Base-by-base conservation (phyloP, 2,797 vertebrate species). In the Labeo calbasu region DNA sequence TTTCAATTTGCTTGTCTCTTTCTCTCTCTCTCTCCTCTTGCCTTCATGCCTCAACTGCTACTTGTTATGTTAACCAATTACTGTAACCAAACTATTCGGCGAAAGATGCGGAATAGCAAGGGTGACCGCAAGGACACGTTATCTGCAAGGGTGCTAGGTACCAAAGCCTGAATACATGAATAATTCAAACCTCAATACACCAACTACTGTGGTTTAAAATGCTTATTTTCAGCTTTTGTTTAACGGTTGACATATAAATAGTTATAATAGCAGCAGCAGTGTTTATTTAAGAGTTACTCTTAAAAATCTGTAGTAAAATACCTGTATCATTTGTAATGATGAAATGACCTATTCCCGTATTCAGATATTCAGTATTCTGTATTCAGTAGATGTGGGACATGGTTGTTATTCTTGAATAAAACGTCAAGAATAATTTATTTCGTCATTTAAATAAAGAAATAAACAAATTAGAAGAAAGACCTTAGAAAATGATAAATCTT, bases 51-150 rank as follows among this genome's bases (percentile, higher is more conserved):
- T 28, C 43, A 23, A 77, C 66, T 81, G 59, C 76, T 23, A 53
- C 57, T 63, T 25, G 50, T 46, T 55, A 23, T 73, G 53, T 82
- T 84, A 65, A 73, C 82, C 79, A 82, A 86, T 83, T 82, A 85
- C 70, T 28, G 65, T 46, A 19, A 40, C 43, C 78, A 71, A 84
- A 63, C 25, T n/a, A 82, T 82, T 69, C 15, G 5, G 21, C 0
- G 17, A 76, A 81, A 72, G 78, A 87, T 43, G 25, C 25, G n/a
- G 28, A 48, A 55, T 48, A 40, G 23, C 5, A 12, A 43, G 28
- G 65, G 28, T 19, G n/a, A 69, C 63, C 5, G 13, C 75, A 78
- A 78, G 65, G 82, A 46, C 53, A 71, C 3, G 17, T 11, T 72
- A 10, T 79, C 11, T 2, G 25, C 72, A 75, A 55, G 55, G n/a